Percentiles rank a stretch among this genome's conserved stretches.
These are phyloP conservation scores for Chaetodon trifascialis DNA, from an alignment of 2,113 vertebrate genomes.

Conservation along the genomic window DNA sequence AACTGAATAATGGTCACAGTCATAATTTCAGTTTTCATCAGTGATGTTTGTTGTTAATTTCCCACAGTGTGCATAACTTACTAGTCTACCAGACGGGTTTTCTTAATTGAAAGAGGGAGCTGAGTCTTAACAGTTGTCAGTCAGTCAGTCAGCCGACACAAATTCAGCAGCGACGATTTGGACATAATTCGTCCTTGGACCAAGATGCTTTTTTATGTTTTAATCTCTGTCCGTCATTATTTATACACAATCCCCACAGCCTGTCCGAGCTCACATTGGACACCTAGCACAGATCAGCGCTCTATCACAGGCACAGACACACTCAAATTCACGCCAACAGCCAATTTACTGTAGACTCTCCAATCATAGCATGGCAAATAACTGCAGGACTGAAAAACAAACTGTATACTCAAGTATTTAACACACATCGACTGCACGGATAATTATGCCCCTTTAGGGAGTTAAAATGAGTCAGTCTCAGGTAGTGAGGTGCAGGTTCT, in stretches of 20 bases:
- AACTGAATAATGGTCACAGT: slow-evolving; percentile 1
- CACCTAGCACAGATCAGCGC: neutral
- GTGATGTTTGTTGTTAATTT: slow-evolving; percentile 30
- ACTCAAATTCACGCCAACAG: neutral
- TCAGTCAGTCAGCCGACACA: neutral
- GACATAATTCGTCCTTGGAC: neutral
- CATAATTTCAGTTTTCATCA: slow-evolving; percentile 18
- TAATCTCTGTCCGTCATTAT: neutral
- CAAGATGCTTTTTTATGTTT: neutral
- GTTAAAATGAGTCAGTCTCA: neutral
- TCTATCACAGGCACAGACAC: slow-evolving; percentile 3
- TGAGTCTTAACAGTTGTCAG: slow-evolving; percentile 11
- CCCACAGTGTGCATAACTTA: slow-evolving; percentile 30
- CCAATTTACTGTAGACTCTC: slow-evolving; percentile 8
- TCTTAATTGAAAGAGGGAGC: slow-evolving; percentile 32
- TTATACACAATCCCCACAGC: neutral
- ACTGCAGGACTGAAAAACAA: neutral
- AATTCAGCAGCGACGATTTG: neutral
- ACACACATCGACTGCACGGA: neutral
- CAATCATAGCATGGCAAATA: neutral
- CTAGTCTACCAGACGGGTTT: slow-evolving; percentile 33
- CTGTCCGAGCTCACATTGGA: slow-evolving; percentile 3
- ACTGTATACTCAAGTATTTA: neutral
- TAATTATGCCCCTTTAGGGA: slow-evolving; percentile 8
- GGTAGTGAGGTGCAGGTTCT: neutral